Evolutionary conservation across 2,888 invertebrate species (phyloP).

Genomic region (Leptura quadrifasciata): DNA sequence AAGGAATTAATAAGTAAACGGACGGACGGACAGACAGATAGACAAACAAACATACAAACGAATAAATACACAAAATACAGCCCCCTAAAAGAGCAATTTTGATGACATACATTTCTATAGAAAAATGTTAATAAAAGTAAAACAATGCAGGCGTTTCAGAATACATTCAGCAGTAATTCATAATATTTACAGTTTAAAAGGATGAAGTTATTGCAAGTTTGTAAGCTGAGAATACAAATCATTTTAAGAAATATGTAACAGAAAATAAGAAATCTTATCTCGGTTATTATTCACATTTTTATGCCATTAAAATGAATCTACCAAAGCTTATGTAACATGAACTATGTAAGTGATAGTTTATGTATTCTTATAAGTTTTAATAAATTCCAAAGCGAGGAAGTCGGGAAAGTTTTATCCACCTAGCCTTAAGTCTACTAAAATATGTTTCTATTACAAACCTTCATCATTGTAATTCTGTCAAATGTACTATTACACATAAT

Average conservation of each 20-base stretch:
- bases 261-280: neutral
- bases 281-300: neutral
- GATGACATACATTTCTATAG: no score
- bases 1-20: no score
- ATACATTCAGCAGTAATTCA: neutral
- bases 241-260: neutral
- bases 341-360: neutral
- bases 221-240: neutral
- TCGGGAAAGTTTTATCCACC: neutral
- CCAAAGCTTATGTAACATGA: neutral
- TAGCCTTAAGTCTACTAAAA: no score
- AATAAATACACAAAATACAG: no score
- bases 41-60: no score
- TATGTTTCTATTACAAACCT: no score
- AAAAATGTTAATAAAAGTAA: no score
- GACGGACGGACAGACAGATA: no score
- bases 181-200: neutral
- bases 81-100: no score
- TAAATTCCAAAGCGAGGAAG: neutral
- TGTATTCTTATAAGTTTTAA: neutral
- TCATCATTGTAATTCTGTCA: no score
- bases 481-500: no score
- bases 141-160: no score
- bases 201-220: neutral
- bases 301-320: neutral